Percentiles rank a stretch among this genome's conserved stretches.
Evolutionary conservation across 2,797 vertebrate genomes (phyloP).

Genomic region (Florisuga fusca): DNA sequence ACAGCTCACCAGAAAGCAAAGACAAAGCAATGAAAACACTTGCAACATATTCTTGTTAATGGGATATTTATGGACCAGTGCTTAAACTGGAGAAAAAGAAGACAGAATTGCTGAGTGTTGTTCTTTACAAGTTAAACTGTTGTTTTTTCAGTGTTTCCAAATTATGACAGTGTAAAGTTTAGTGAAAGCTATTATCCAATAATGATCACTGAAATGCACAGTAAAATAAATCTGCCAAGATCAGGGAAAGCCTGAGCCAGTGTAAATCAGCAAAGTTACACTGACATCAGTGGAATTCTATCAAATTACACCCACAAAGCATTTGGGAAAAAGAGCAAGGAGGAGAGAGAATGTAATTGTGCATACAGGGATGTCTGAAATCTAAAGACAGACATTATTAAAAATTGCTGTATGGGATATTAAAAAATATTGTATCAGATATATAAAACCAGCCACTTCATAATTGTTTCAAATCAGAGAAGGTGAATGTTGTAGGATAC

Average conservation of each 20-base stretch:
- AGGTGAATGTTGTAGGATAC: not conserved
- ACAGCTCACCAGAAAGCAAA: slow-evolving; percentile 31
- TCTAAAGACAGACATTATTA: not conserved
- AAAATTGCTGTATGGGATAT: no score
- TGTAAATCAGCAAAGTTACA: not conserved
- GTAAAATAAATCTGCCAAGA: not conserved
- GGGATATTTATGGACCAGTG: not conserved
- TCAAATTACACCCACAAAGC: not conserved
- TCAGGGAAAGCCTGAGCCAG: not conserved
- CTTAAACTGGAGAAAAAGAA: not conserved
- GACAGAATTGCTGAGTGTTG: not conserved
- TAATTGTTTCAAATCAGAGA: not conserved
- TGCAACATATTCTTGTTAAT: slow-evolving; percentile 44
- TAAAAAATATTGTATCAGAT: not conserved
- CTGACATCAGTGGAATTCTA: not conserved
- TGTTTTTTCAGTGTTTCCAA: not conserved
- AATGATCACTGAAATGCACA: not conserved
- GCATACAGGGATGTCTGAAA: not conserved
- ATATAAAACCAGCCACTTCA: not conserved
- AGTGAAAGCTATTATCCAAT: not conserved
- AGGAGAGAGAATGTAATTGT: not conserved
- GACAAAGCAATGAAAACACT: slow-evolving; percentile 49
- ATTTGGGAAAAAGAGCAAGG: not conserved
- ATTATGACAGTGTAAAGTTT: not conserved
- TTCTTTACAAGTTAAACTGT: not conserved